A percentile compares a stretch with the other conserved stretches of the same genome.
Evolutionary conservation across 2,797 vertebrate genomes (phyloP).

Genomic region (Danio tinwini): DNA sequence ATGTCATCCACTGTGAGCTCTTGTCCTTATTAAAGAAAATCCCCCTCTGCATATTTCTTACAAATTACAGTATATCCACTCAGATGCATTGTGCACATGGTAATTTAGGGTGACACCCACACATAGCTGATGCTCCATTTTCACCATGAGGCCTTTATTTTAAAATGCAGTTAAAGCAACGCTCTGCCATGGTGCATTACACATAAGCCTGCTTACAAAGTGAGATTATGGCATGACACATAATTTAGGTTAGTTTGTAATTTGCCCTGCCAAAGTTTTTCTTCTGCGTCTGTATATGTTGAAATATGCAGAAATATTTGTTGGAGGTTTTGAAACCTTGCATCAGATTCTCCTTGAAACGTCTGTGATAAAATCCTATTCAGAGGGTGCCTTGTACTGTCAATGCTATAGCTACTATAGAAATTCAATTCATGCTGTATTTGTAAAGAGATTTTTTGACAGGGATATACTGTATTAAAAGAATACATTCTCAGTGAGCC

Average conservation of each 20-base stretch:
- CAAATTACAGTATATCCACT: conserved; percentile 78
- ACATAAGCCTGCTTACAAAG: conserved; percentile 74
- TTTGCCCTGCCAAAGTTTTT: conserved; percentile 70
- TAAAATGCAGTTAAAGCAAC: conserved; percentile 73
- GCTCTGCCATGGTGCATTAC: conserved; percentile 75
- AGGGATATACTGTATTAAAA: background rate
- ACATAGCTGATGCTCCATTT: conserved; percentile 75
- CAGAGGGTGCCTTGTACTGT: conserved; percentile 21
- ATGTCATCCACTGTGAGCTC: conserved; percentile 45
- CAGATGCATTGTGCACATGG: conserved; percentile 70
- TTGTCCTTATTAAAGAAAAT: conserved; percentile 69
- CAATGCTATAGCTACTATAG: background rate
- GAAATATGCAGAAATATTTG: conserved; percentile 72
- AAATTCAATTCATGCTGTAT: background rate
- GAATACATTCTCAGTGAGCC: background rate
- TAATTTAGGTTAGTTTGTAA: conserved; percentile 74
- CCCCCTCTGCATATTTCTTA: conserved; percentile 71
- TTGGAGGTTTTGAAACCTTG: conserved; percentile 43
- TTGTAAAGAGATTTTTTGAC: background rate
- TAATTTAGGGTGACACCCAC: conserved; percentile 83
- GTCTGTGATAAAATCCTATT: conserved; percentile 39
- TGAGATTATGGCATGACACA: conserved; percentile 70
- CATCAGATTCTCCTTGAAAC: conserved; percentile 32
- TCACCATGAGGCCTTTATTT: conserved; percentile 79
- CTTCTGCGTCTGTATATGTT: conserved; percentile 61